These are phyloP conservation scores for Planococcus citri DNA, from an alignment of 1,140 invertebrate genomes.

Conservation along the genomic window DNA sequence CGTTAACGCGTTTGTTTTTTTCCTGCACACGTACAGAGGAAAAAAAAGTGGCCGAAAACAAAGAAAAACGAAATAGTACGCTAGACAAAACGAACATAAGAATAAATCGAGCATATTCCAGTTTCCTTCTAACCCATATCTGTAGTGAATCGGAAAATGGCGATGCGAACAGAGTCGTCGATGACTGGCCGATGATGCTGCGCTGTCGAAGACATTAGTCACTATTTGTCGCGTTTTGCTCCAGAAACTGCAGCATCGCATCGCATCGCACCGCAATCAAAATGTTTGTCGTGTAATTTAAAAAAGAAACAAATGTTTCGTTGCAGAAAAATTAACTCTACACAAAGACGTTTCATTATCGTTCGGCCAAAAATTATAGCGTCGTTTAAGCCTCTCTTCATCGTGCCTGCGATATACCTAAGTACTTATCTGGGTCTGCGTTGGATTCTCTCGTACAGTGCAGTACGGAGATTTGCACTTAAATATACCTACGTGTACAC, in stretches of 20 bases:
- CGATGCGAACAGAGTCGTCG: neutral
- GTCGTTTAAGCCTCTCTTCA: too few relatives aligned
- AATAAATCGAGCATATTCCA: neutral
- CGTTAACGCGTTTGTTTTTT: neutral
- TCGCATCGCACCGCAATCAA: neutral
- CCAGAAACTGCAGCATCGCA: neutral
- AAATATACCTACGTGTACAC: too few relatives aligned
- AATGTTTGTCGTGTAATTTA: neutral
- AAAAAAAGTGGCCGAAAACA: neutral
- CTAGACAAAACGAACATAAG: neutral
- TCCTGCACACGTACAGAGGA: neutral
- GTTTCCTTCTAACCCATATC: constrained; percentile 6
- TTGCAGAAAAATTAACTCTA: neutral
- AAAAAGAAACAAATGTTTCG: neutral
- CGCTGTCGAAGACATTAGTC: neutral
- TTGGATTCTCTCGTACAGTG: too few relatives aligned
- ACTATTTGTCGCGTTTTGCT: neutral
- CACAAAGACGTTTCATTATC: too few relatives aligned
- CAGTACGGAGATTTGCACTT: too few relatives aligned
- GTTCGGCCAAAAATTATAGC: too few relatives aligned
- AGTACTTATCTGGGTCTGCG: too few relatives aligned
- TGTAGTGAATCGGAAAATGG: constrained; percentile 6
- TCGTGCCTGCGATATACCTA: too few relatives aligned
- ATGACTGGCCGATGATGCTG: neutral
- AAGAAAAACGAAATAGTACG: neutral